These are phyloP conservation scores for Anastrepha obliqua DNA, from an alignment of 1,140 invertebrate genomes.

Conservation along the genomic window DNA sequence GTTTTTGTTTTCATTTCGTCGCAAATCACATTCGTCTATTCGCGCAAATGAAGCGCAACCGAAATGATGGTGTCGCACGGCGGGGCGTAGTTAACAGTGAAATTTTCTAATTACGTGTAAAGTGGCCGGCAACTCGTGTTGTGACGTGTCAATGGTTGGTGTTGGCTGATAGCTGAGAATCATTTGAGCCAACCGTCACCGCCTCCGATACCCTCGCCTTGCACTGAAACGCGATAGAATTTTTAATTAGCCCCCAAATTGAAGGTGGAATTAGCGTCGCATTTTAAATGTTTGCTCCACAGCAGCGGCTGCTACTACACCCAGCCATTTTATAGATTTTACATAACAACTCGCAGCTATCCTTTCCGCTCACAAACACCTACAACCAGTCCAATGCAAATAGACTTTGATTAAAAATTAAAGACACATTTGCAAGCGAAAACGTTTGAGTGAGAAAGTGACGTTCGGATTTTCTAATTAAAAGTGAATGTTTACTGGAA, in stretches of 20 bases:
- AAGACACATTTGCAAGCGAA: not conserved
- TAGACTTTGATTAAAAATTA: conserved; percentile 32
- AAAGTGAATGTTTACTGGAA: not conserved
- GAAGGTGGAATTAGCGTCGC: conserved; percentile 49
- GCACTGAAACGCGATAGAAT: conserved; percentile 68
- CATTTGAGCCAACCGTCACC: not conserved
- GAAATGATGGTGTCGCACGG: not conserved
- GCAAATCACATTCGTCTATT: conserved; percentile 56
- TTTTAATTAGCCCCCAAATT: conserved; percentile 72
- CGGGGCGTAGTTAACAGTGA: conserved; percentile 26
- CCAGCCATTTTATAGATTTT: not conserved
- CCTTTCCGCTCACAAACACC: not conserved
- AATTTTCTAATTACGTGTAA: conserved; percentile 71
- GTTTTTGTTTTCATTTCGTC: conserved; percentile 71
- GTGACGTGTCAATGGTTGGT: conserved; percentile 40
- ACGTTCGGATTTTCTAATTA: conserved; percentile 15
- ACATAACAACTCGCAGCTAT: not conserved
- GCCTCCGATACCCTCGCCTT: not conserved
- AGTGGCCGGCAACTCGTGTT: conserved; percentile 58
- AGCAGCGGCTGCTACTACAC: not conserved
- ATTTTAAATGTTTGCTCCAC: conserved; percentile 15
- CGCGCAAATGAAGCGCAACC: conserved; percentile 39
- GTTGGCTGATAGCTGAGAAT: conserved; percentile 8
- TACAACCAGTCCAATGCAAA: not conserved
- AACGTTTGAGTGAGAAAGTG: not conserved